Conservation (phyloP, 2,888 invertebrate species). For the Drosophila lacicola region DNA sequence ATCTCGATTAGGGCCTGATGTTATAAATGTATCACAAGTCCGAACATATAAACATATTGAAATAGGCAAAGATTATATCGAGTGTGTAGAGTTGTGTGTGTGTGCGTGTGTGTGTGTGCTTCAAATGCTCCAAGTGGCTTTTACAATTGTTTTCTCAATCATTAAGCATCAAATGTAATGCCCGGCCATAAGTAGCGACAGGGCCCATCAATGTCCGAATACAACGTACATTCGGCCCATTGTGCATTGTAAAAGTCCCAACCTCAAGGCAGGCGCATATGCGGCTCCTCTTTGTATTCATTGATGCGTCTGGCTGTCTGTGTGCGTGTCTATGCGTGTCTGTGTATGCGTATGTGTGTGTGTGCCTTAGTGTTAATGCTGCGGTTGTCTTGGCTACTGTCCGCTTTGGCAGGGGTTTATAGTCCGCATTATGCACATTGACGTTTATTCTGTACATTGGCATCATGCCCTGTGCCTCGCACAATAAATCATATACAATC, state of each 20-base stretch:
- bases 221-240: neutral
- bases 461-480: conserved; percentile 27
- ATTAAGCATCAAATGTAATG: conserved; percentile 69
- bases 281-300: conserved; percentile 23
- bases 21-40: conserved; percentile 23
- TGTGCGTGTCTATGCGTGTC: neutral
- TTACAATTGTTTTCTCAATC: conserved; percentile 65
- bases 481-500: conserved; percentile 54
- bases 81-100: neutral
- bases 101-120: conserved; percentile 4
- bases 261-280: neutral
- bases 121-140: conserved; percentile 21
- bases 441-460: conserved; percentile 47
- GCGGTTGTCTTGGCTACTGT: conserved; percentile 48
- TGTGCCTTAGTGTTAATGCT: conserved; percentile 47
- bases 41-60: neutral
- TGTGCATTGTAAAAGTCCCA: conserved; percentile 8
- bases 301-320: conserved; percentile 18
- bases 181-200: conserved; percentile 43
- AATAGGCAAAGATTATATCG: neutral
- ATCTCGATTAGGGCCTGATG: conserved; percentile 20
- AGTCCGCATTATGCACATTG: conserved; percentile 66
- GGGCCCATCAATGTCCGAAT: conserved; percentile 14
- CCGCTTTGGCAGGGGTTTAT: conserved; percentile 36
- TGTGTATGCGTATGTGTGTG: neutral